Evolutionary conservation across 2,888 invertebrate species (phyloP).

Genomic region (Phlogophora meticulosa): DNA sequence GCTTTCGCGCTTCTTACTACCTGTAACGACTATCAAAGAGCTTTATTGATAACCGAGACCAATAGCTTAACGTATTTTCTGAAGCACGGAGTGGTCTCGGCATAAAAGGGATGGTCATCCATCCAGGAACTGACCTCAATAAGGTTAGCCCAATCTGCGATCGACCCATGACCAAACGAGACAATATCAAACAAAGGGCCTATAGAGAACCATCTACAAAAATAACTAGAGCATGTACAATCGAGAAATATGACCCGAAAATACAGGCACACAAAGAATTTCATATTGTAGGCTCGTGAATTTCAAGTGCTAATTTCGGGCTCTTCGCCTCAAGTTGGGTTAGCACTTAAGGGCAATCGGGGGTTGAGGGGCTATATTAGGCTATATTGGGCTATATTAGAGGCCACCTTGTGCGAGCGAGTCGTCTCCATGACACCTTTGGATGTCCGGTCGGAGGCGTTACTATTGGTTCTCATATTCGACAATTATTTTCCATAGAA

Average conservation of each 20-base stretch:
- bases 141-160: too few species aligned
- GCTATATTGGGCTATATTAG: slow-evolving; percentile 68
- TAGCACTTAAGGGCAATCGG: slow-evolving; percentile 83
- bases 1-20: too few species aligned
- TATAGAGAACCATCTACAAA: slow-evolving; percentile 34
- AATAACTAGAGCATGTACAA: slow-evolving; percentile 56
- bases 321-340: slow-evolving; percentile 74
- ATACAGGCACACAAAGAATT: slow-evolving; percentile 60
- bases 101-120: too few species aligned
- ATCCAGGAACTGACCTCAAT: too few species aligned
- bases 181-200: slow-evolving; percentile 47
- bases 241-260: slow-evolving; percentile 41
- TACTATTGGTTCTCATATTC: slow-evolving; percentile 70
- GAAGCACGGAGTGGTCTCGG: too few species aligned
- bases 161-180: neutral
- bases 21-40: too few species aligned
- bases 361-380: slow-evolving; percentile 76
- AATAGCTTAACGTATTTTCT: too few species aligned
- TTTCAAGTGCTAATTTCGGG: slow-evolving; percentile 85
- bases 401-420: slow-evolving; percentile 73
- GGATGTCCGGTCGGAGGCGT: slow-evolving; percentile 74
- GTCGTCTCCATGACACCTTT: slow-evolving; percentile 88
- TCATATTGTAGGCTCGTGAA: slow-evolving; percentile 62
- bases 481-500: too few species aligned
- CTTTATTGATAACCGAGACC: too few species aligned